These are phyloP conservation scores for Castor canadensis DNA, from an alignment of 2,113 vertebrate species.

Conservation along the genomic window DNA sequence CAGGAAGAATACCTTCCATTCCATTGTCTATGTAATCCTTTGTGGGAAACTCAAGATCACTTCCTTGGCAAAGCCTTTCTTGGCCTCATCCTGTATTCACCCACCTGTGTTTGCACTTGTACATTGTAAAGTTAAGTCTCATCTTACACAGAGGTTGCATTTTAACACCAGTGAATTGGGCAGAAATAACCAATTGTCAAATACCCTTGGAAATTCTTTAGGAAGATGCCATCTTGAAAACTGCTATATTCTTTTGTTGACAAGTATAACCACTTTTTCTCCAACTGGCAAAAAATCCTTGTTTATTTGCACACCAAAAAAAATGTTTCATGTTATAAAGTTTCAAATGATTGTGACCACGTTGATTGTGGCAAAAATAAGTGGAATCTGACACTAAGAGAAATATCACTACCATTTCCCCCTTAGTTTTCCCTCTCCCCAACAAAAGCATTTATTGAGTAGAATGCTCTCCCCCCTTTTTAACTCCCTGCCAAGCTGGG, in stretches of 20 bases:
- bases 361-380: constrained; percentile 20
- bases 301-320: neutral
- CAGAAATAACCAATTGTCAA: neutral
- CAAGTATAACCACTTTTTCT: neutral
- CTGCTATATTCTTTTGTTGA: neutral
- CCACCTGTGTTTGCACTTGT: neutral
- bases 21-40: neutral
- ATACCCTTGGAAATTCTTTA: neutral
- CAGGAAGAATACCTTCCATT: neutral
- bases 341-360: neutral
- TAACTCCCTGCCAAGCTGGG: neutral
- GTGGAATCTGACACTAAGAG: neutral
- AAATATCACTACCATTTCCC: neutral
- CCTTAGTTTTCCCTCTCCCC: neutral
- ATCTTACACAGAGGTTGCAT: neutral
- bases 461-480: neutral
- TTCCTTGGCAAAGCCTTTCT: constrained; percentile 30
- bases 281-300: neutral
- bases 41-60: neutral
- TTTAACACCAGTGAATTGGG: neutral
- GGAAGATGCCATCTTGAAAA: neutral
- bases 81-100: neutral
- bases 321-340: constrained; percentile 34
- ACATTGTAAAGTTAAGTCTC: neutral
- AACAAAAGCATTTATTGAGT: neutral